Percentiles rank a stretch among this genome's conserved stretches.
These are phyloP conservation scores for Thaumetopoea pityocampa DNA, from an alignment of 1,140 invertebrate genomes.

Conservation along the genomic window DNA sequence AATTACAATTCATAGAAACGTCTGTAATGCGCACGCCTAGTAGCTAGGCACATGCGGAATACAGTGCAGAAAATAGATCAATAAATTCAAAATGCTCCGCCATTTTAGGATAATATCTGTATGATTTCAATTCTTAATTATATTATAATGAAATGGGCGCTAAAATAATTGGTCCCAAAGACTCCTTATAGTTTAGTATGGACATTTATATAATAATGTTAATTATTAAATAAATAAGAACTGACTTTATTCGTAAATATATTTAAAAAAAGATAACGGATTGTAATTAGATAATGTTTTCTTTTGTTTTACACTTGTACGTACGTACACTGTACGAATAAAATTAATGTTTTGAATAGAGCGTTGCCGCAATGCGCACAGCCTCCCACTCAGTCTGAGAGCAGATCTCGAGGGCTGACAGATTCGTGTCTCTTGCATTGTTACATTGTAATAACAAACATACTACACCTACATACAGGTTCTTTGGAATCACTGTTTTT, in stretches of 20 bases:
- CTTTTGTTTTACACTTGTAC: slow-evolving; percentile 1
- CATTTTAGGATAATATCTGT: too few species aligned
- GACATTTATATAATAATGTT: too few species aligned
- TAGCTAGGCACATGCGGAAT: slow-evolving; percentile 36
- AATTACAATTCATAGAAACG: slow-evolving; percentile 7
- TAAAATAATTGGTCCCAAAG: too few species aligned
- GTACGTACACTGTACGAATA: slow-evolving; percentile 12
- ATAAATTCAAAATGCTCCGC: slow-evolving; percentile 57
- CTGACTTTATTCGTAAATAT: too few species aligned
- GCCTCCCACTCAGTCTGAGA: slow-evolving; percentile 66
- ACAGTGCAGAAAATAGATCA: slow-evolving; percentile 34
- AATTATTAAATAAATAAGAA: too few species aligned
- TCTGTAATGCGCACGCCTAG: slow-evolving; percentile 15
- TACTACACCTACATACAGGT: background rate
- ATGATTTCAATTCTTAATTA: too few species aligned
- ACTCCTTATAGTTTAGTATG: too few species aligned
- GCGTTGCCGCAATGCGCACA: slow-evolving; percentile 70
- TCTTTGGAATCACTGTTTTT: too few species aligned
- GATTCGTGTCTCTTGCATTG: slow-evolving; percentile 14
- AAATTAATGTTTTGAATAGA: slow-evolving; percentile 37
- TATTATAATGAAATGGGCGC: too few species aligned
- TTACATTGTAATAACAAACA: slow-evolving; percentile 11
- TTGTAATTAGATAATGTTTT: too few species aligned
- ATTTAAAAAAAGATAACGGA: too few species aligned
- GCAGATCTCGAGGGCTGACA: slow-evolving; percentile 56